A percentile compares a stretch with the other conserved stretches of the same genome.
These are phyloP conservation scores for Bombus confusus DNA, from an alignment of 1,140 invertebrate genomes.

Conservation along the genomic window DNA sequence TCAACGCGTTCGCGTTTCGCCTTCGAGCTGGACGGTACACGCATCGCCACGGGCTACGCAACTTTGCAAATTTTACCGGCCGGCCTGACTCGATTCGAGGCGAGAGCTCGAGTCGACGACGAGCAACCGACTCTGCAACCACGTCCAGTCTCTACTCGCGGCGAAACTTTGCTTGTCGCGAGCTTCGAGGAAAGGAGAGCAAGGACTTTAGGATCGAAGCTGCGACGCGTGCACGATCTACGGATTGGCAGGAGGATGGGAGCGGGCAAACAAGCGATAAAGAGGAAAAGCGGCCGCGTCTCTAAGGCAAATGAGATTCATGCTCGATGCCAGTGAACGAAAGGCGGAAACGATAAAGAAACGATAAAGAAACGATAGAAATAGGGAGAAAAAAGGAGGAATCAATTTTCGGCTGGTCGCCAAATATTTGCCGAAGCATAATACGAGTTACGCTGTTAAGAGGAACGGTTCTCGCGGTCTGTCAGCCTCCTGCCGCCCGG, in stretches of 20 bases:
- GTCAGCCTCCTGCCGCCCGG: no score
- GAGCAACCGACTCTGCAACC: not conserved
- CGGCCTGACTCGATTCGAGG: not conserved
- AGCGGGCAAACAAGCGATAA: not conserved
- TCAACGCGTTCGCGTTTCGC: not conserved
- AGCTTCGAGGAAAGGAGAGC: no score
- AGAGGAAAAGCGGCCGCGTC: not conserved
- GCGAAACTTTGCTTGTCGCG: not conserved
- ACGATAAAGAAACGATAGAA: constrained; percentile 33
- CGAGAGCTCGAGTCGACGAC: no score
- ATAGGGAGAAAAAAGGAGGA: not conserved
- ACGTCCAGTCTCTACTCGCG: not conserved
- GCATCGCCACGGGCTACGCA: not conserved
- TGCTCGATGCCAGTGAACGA: not conserved
- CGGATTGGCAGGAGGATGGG: not conserved
- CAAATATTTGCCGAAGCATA: constrained; percentile 43
- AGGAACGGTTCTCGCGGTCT: not conserved
- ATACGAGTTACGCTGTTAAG: not conserved
- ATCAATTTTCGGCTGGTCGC: constrained; percentile 23
- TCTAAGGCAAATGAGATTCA: constrained; percentile 37
- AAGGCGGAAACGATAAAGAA: not conserved
- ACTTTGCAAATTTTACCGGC: not conserved
- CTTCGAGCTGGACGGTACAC: not conserved
- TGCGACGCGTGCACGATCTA: no score
- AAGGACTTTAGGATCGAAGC: not conserved